phyloP scores from a whole-genome alignment of 2,797 vertebrate species.

The Lepus townsendii region DNA sequence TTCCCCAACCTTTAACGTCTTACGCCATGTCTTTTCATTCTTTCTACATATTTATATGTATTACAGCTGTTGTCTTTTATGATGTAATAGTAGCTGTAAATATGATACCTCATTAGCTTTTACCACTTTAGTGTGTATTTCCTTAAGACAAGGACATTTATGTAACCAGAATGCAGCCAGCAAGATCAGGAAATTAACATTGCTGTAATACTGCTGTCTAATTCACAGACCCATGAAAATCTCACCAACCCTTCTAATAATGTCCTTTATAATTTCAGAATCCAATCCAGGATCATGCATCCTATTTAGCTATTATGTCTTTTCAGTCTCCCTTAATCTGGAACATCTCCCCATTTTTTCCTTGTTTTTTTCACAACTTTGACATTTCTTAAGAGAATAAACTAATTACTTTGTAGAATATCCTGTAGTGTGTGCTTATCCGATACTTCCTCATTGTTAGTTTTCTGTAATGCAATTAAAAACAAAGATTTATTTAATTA shows the following conservation, averaged over 20 bases:
- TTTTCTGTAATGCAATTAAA: background rate
- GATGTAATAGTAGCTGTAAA: background rate
- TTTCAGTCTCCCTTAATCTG: background rate
- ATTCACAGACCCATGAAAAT: background rate
- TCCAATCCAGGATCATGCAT: background rate
- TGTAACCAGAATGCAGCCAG: background rate
- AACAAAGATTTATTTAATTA: too few relatives aligned
- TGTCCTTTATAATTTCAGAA: background rate
- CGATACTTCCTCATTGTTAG: background rate
- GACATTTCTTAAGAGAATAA: background rate
- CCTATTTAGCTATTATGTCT: background rate
- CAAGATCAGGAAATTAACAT: background rate
- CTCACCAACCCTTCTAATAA: background rate
- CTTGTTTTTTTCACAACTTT: background rate
- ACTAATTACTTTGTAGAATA: background rate
- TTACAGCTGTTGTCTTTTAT: background rate
- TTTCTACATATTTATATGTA: background rate
- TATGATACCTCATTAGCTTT: background rate
- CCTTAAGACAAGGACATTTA: constrained; percentile 17
- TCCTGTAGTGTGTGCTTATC: background rate
- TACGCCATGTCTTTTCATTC: background rate
- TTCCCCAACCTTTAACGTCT: background rate
- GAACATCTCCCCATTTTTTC: background rate
- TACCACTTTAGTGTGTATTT: background rate
- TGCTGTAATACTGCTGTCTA: background rate